Evolutionary conservation across 2,113 vertebrate species (phyloP).

Genomic region (Pygoscelis adeliae): DNA sequence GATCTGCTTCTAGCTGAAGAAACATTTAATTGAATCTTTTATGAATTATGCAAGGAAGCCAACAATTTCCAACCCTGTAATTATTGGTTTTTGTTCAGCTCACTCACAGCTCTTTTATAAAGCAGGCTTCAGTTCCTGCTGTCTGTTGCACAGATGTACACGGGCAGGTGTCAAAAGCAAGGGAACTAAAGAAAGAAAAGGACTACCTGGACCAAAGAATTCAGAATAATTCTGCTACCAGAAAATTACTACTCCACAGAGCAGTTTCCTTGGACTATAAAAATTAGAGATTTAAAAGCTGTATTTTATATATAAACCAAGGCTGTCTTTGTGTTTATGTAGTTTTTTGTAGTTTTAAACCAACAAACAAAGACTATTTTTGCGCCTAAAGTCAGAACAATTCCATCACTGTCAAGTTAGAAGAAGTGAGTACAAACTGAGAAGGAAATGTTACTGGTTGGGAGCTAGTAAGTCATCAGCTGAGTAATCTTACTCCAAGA

Average conservation of each 20-base stretch:
- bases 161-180: not conserved
- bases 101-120: not conserved
- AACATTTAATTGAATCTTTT: not conserved
- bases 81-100: not conserved
- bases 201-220: not conserved
- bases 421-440: not conserved
- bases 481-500: not conserved
- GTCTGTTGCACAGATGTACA: not conserved
- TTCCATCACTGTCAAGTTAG: not conserved
- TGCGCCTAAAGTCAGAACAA: not conserved
- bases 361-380: not conserved
- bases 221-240: not conserved
- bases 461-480: not conserved
- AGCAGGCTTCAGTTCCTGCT: not conserved
- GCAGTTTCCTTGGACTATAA: not conserved
- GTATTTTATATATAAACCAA: not conserved
- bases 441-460: not conserved
- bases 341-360: not conserved
- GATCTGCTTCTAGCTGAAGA: not conserved
- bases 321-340: not conserved
- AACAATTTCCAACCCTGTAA: not conserved
- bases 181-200: not conserved
- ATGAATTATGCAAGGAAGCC: not conserved
- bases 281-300: not conserved
- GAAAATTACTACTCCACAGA: not conserved